Evolutionary conservation across 2,888 invertebrate species (phyloP).

Genomic region (Pyrrhosoma nymphula): DNA sequence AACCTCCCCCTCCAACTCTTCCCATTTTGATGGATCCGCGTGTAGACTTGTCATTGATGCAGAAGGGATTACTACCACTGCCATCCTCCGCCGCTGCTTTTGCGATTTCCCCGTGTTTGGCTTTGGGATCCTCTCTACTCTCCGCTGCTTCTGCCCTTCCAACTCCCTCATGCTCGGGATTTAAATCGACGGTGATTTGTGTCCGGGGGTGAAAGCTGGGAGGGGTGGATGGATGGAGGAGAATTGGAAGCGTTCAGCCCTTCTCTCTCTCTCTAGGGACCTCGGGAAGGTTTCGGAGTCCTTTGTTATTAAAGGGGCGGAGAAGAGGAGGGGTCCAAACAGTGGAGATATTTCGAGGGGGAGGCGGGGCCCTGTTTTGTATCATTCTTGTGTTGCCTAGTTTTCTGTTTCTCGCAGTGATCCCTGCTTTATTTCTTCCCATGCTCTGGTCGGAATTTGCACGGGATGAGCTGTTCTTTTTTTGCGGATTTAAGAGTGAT

Average conservation of each 20-base stretch:
- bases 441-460: not conserved
- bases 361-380: not conserved
- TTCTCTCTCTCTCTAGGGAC: not conserved
- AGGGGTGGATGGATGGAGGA: not conserved
- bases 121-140: not conserved
- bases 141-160: not conserved
- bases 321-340: no score
- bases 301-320: not conserved
- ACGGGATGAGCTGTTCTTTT: not conserved
- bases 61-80: conserved; percentile 26
- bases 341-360: no score
- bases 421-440: not conserved
- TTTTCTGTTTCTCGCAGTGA: not conserved
- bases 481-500: not conserved
- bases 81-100: not conserved
- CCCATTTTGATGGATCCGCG: conserved; percentile 1
- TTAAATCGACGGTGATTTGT: conserved; percentile 31
- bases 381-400: not conserved
- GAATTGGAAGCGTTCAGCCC: not conserved
- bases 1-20: not conserved
- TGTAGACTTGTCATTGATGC: conserved; percentile 10
- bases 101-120: not conserved
- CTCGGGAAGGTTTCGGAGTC: not conserved
- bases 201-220: not conserved
- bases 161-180: not conserved